Base-by-base conservation (phyloP, 2,888 invertebrate genomes). In the Campoplex capitator region DNA sequence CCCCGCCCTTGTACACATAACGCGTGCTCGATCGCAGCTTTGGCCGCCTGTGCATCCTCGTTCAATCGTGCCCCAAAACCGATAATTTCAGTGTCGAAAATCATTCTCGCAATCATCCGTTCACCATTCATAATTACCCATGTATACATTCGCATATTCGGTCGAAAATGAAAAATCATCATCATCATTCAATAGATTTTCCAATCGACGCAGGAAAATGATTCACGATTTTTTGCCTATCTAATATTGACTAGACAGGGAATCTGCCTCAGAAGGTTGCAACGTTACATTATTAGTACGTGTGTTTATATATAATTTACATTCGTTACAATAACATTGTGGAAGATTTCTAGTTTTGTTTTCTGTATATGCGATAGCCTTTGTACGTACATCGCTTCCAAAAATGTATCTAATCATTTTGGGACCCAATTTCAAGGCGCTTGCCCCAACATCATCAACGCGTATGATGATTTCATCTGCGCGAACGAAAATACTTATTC, bases 201-300 rank as follows among this genome's bases (percentile, higher is more conserved):
- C 82, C 74, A 62, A 48, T 35, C 0, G 68, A 67, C 58, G 45
- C 56, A 48, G 68, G 73, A 73, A 77, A 51, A 42, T 79, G 91
- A 92, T 92, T 85, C 92, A 92, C 92, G 91, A 91, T 68, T 92
- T 92, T 89, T 68, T 88, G 45, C 86, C 92, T 91, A 93, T 88
- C 92, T 94, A 94, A 93, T 94, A 94, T 94, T 94, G 94, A 94
- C 94, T 93, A 94, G 93, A 94, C 92, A 93, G 94, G 94, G 94
- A 93, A 92, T 91, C 90, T 90, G 88, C 83, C 83, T 87, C 71
- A 89, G 88, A 84, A 84, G 80, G 73, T 83, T 85, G 65, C 74
- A 74, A 84, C 82, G 87, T 88, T 85, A 78, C 78, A 38, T 88
- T 81, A 38, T 51, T 62, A 75, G 54, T 84, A 74, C 45, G 45